These are phyloP conservation scores for Cossypha dichroa DNA, from an alignment of 2,797 vertebrate species.

Conservation along the genomic window DNA sequence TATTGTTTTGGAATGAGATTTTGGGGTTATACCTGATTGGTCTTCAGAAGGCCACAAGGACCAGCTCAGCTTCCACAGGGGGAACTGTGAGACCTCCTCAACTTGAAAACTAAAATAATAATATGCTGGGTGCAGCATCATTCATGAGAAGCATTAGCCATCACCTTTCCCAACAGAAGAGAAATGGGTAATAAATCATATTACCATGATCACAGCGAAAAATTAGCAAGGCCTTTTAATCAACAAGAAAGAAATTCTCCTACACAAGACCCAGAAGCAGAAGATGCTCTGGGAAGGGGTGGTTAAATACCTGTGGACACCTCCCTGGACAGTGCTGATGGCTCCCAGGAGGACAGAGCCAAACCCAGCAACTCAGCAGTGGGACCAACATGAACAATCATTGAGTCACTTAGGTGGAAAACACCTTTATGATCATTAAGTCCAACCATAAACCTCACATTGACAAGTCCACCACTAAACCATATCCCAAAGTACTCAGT, in stretches of 20 bases:
- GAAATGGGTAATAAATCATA: background rate
- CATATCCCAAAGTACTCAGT: rapidly evolving
- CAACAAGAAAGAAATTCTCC: background rate
- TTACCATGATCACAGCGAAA: background rate
- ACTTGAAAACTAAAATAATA: background rate
- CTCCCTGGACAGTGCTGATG: background rate
- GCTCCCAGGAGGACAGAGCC: background rate
- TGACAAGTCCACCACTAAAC: background rate
- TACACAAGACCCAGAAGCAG: background rate
- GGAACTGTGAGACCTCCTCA: background rate
- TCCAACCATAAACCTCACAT: background rate
- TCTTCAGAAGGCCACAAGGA: background rate
- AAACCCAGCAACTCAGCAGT: background rate
- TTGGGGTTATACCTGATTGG: background rate
- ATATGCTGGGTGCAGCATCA: background rate
- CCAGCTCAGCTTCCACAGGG: background rate
- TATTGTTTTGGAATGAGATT: background rate
- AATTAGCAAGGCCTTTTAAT: background rate
- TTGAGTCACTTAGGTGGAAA: background rate
- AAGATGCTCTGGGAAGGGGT: background rate
- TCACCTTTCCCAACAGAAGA: background rate
- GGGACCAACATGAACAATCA: rapidly evolving
- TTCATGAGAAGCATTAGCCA: background rate
- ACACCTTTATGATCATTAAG: background rate
- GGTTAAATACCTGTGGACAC: rapidly evolving